Base-by-base conservation (phyloP, 1,140 invertebrate genomes). In the Nymphalis io region DNA sequence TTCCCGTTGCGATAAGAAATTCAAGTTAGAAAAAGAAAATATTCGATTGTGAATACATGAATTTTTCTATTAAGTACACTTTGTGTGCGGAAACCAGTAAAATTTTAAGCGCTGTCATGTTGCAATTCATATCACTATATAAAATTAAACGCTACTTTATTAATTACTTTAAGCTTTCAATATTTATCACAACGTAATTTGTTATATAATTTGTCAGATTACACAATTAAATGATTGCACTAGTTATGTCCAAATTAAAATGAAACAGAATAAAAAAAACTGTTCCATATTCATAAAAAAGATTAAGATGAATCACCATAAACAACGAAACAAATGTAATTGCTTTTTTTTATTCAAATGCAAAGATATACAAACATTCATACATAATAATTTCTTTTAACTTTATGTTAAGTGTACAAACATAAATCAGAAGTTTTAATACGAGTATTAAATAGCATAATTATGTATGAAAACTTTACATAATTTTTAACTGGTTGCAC, bases 1-100 rank as follows among this genome's bases (percentile, higher is more conserved):
- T 92, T 89, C 60, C 75, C 58, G 82, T 23, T 65, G 62, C 67
- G 59, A 68, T 68, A 68, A 67, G 61, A 72, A 68, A 75, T 60
- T 55, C 18, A 60, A 27, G 48, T 65, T 60, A 23, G 58, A 42
- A 42, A 58, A 33, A 12, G 21, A n/a, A n/a, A n/a, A 33, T 33
- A 33, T 33, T 33, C 10, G 27, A 33, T 33, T 8, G 23, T 27
- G 21, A 21, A 33, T 57, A 39, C 40, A 12, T 16, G 1, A 44
- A 58, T 16, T 44, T 20, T 60, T 21, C 16, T 0, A 67, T 13
- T 20, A n/a, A 48, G 55, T 38, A 48, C 51, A 63, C 4, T 53
- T 59, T 59, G 23, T 44, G 59, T 18, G 11, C 42, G 27, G 59
- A 48, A 61, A 61, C 39, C 51, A 53, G 62, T 42, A 65, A 64